A percentile compares a stretch with the other conserved stretches of the same genome.
These are phyloP conservation scores for Holothuria glaberrima DNA, from an alignment of 35 echinoderm and acorn worm species.

Conservation along the genomic window DNA sequence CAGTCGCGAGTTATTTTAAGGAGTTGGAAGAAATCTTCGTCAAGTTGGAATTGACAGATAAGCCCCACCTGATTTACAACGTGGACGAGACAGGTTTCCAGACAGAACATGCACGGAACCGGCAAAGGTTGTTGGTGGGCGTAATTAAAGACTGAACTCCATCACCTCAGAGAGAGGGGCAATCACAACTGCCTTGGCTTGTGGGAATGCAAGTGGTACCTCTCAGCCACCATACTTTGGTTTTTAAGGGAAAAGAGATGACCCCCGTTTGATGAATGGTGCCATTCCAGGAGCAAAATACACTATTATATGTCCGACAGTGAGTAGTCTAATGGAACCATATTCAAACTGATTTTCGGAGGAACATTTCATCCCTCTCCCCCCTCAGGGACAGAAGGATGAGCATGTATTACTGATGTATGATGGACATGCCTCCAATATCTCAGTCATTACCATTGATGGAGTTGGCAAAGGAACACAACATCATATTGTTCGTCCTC, in stretches of 20 bases:
- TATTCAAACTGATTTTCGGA: slow-evolving; percentile 20
- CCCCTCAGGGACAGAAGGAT: not conserved
- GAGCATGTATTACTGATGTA: slow-evolving; percentile 1
- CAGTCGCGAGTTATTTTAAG: not conserved
- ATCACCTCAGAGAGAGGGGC: slow-evolving; percentile 14
- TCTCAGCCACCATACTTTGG: not conserved
- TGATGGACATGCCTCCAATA: slow-evolving; percentile 54
- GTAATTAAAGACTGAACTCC: not conserved
- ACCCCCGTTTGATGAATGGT: not conserved
- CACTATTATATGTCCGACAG: not conserved
- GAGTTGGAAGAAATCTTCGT: not conserved
- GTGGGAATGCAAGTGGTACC: not conserved
- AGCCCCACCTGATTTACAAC: slow-evolving; percentile 4
- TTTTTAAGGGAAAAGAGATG: slow-evolving; percentile 10
- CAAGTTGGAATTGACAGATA: not conserved
- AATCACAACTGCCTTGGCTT: not conserved
- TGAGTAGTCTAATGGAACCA: not conserved
- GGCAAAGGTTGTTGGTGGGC: not conserved
- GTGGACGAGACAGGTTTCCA: slow-evolving; percentile 3
- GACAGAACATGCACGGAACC: too few species aligned
- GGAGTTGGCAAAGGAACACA: not conserved
- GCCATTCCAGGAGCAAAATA: slow-evolving; percentile 4
- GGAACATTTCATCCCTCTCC: slow-evolving; percentile 37
- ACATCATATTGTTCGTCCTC: slow-evolving; percentile 4
- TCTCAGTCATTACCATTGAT: slow-evolving; percentile 41